These are phyloP conservation scores for Belgica antarctica DNA, from an alignment of 2,888 invertebrate species.

Conservation along the genomic window DNA sequence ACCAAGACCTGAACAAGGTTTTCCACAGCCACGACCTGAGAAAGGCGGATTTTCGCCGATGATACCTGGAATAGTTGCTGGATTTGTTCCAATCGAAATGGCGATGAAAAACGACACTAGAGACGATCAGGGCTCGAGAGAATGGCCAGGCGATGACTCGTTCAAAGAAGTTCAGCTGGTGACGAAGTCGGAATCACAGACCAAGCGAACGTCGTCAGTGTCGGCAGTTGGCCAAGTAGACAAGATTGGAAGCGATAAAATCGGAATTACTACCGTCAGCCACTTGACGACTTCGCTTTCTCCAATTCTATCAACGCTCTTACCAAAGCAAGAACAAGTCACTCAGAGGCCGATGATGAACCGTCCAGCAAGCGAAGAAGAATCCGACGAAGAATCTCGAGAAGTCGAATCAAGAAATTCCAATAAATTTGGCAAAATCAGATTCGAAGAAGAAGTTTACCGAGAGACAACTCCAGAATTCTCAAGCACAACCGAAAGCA, in stretches of 20 bases:
- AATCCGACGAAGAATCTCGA: constrained; percentile 44
- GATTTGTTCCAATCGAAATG: constrained; percentile 68
- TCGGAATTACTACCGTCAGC: constrained; percentile 3
- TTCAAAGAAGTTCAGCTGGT: constrained; percentile 44
- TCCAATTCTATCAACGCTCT: constrained; percentile 31
- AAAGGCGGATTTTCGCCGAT: constrained; percentile 75
- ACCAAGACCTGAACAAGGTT: background rate
- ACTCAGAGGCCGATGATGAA: background rate
- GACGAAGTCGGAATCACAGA: constrained; percentile 33
- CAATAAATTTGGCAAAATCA: constrained; percentile 5
- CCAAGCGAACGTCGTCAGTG: constrained; percentile 32
- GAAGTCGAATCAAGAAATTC: constrained; percentile 30
- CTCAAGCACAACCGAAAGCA: constrained; percentile 39
- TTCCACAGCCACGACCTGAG: constrained; percentile 59
- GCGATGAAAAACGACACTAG: constrained; percentile 52
- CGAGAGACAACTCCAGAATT: constrained; percentile 44
- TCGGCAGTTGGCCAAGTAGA: constrained; percentile 31
- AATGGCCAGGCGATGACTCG: constrained; percentile 42
- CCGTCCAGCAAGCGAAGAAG: background rate
- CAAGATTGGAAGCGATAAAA: background rate
- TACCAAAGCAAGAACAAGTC: background rate
- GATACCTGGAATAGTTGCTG: constrained; percentile 67
- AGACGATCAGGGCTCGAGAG: constrained; percentile 48
- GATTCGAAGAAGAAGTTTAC: constrained; percentile 32
- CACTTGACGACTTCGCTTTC: constrained; percentile 38